These are phyloP conservation scores for Trichonephila inaurata DNA, from an alignment of 1,140 invertebrate genomes.

Conservation along the genomic window DNA sequence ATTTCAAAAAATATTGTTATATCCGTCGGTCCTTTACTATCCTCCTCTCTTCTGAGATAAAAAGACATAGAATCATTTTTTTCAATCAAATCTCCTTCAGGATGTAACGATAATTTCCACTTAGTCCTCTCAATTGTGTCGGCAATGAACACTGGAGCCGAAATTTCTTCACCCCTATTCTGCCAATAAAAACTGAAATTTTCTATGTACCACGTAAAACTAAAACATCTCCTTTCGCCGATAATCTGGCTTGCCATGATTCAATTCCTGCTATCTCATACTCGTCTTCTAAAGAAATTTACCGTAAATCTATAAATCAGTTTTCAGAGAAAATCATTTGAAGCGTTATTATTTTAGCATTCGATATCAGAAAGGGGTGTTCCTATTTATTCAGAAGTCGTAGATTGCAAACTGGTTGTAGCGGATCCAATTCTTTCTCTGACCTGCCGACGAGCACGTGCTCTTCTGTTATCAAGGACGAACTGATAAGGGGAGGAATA, in stretches of 20 bases:
- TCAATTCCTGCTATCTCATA: too few relatives aligned
- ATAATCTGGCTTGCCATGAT: background rate
- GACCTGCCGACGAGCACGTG: too few relatives aligned
- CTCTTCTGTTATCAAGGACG: too few relatives aligned
- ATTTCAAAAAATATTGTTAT: background rate
- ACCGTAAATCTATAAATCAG: too few relatives aligned
- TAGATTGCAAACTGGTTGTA: too few relatives aligned
- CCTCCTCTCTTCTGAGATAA: background rate
- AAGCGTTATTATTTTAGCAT: too few relatives aligned
- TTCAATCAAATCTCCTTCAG: background rate
- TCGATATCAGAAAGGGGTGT: too few relatives aligned
- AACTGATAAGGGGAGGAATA: too few relatives aligned
- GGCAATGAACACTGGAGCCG: background rate
- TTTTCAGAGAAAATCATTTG: too few relatives aligned
- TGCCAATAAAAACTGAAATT: conserved; percentile 10
- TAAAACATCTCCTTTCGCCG: background rate
- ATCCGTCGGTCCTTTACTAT: background rate
- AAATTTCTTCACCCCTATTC: background rate
- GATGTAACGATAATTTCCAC: background rate
- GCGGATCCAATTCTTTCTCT: too few relatives aligned
- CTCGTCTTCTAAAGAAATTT: too few relatives aligned
- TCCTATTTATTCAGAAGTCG: too few relatives aligned
- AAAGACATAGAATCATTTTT: background rate
- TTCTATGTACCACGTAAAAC: conserved; percentile 10
- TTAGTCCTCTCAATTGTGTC: background rate